phyloP scores from a whole-genome alignment of 1,140 invertebrate species.

The Phymorhynchus buccinoides region DNA sequence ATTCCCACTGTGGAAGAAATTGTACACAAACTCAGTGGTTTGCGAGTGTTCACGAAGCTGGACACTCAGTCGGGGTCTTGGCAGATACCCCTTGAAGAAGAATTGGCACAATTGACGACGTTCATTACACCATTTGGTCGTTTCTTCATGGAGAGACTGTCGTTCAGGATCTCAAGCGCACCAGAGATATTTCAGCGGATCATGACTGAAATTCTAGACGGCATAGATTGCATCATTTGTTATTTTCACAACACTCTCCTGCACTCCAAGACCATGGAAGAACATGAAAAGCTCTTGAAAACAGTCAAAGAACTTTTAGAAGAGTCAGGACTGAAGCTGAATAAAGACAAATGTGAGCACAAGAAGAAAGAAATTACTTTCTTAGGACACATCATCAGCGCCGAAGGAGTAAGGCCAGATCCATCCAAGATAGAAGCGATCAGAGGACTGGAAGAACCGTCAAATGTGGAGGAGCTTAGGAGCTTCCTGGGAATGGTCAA shows the following conservation, averaged over 20 bases:
- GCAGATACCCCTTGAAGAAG: constrained; percentile 47
- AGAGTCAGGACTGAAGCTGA: constrained; percentile 68
- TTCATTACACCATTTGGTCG: constrained; percentile 71
- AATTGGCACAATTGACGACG: constrained; percentile 43
- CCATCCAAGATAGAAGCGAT: constrained; percentile 31
- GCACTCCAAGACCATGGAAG: background rate
- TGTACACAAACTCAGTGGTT: constrained; percentile 20
- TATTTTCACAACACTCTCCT: constrained; percentile 39
- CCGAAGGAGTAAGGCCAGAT: constrained; percentile 52
- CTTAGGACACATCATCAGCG: constrained; percentile 55
- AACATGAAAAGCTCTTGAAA: constrained; percentile 31
- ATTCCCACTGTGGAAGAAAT: constrained; percentile 9
- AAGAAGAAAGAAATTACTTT: constrained; percentile 38
- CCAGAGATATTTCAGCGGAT: constrained; percentile 47
- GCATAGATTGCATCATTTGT: constrained; percentile 14
- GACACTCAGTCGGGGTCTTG: constrained; percentile 40
- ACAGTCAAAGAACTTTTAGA: constrained; percentile 36
- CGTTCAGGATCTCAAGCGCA: constrained; percentile 44
- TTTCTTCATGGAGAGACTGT: constrained; percentile 45
- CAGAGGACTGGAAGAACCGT: background rate
- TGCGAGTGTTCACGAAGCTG: constrained; percentile 36
- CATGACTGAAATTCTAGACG: background rate
- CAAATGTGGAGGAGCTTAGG: background rate
- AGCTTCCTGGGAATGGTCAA: constrained; percentile 30
- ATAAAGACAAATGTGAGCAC: constrained; percentile 54